Evolutionary conservation across 1,140 invertebrate species (phyloP).

Genomic region (Drosophila simulans): DNA sequence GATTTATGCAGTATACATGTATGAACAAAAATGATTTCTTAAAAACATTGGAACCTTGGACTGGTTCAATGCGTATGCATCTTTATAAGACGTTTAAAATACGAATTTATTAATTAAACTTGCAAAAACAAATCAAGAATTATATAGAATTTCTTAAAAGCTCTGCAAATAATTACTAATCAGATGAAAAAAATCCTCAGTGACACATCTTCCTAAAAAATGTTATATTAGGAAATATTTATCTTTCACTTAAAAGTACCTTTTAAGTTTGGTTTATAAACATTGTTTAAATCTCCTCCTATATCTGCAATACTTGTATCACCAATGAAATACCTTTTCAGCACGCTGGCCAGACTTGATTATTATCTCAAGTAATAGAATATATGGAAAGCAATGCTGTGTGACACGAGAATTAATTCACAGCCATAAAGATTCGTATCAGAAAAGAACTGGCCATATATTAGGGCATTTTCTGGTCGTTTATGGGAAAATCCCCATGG

Average conservation of each 20-base stretch:
- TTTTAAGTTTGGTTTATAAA: too few relatives aligned
- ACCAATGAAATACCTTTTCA: neutral
- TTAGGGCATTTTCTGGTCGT: conserved; percentile 29
- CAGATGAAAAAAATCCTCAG: too few relatives aligned
- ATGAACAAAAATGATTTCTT: neutral
- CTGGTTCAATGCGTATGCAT: neutral
- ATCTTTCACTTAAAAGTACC: too few relatives aligned
- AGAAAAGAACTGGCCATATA: neutral
- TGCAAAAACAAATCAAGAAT: neutral
- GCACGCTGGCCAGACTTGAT: neutral
- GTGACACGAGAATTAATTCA: conserved; percentile 3
- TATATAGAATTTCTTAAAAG: too few relatives aligned
- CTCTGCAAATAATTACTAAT: too few relatives aligned
- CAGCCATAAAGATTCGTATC: neutral
- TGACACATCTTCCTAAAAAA: too few relatives aligned
- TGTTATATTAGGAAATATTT: too few relatives aligned
- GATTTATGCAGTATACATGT: conserved; percentile 34
- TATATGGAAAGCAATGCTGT: neutral
- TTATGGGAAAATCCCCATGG: conserved; percentile 22
- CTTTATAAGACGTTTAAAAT: neutral
- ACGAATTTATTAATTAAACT: neutral
- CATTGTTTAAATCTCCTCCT: neutral
- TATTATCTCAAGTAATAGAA: neutral
- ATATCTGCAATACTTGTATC: neutral
- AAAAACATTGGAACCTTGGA: neutral